Conservation (phyloP, 2,113 vertebrate genomes). For the Aegithalos caudatus region DNA sequence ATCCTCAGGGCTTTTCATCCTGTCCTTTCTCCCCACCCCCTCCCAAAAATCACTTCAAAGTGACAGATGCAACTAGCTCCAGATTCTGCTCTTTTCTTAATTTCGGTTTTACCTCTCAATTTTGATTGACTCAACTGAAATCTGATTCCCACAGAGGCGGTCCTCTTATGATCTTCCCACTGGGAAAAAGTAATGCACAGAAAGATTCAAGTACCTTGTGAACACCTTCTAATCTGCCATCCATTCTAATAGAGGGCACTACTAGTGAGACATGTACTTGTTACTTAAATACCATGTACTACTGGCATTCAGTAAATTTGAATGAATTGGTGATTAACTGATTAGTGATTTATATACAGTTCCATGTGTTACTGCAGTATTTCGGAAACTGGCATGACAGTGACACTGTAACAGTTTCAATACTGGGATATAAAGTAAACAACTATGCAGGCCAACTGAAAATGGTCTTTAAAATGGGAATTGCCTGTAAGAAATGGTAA, state of each 20-base stretch:
- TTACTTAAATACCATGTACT: background rate
- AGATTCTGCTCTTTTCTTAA: background rate
- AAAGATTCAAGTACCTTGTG: background rate
- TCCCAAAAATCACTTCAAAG: conserved; percentile 1
- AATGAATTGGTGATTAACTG: background rate
- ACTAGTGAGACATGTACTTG: background rate
- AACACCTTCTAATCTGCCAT: background rate
- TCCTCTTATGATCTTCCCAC: background rate
- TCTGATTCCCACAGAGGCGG: background rate
- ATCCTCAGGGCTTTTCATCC: conserved; percentile 56
- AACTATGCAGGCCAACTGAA: background rate
- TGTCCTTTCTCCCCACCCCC: background rate
- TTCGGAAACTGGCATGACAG: background rate
- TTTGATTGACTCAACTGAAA: background rate
- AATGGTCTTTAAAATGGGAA: background rate
- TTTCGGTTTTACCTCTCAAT: background rate
- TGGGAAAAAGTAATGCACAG: background rate
- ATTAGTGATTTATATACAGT: background rate
- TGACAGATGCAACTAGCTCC: conserved; percentile 38
- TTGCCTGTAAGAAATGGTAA: background rate
- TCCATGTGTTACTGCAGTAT: background rate
- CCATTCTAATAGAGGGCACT: background rate
- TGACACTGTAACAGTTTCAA: background rate
- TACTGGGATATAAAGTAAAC: background rate
- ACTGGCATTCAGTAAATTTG: background rate